These are phyloP conservation scores for Synanthedon myopaeformis DNA, from an alignment of 2,888 invertebrate genomes.

Conservation along the genomic window DNA sequence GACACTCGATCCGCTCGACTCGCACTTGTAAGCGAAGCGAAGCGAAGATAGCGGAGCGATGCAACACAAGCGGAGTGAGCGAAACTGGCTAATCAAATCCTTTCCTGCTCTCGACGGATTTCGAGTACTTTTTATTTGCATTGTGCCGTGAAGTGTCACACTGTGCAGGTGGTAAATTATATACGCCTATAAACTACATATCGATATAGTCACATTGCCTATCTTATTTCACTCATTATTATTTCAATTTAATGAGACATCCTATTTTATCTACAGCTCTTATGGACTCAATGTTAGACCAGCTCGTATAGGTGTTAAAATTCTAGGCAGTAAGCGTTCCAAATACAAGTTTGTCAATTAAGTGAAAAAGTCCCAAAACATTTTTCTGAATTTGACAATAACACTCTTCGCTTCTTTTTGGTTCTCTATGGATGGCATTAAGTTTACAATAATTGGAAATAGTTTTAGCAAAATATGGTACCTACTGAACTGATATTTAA, in stretches of 20 bases:
- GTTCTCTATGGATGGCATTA: too few relatives aligned
- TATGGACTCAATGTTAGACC: too few relatives aligned
- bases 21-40: constrained; percentile 61
- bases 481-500: too few relatives aligned
- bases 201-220: neutral
- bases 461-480: too few relatives aligned
- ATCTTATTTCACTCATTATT: neutral
- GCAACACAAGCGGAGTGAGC: constrained; percentile 48
- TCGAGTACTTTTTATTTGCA: constrained; percentile 62
- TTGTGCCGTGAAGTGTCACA: constrained; percentile 61
- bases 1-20: constrained; percentile 56
- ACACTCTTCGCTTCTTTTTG: too few relatives aligned
- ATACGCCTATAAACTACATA: neutral
- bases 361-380: too few relatives aligned
- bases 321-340: too few relatives aligned
- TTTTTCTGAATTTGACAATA: too few relatives aligned
- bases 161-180: constrained; percentile 13
- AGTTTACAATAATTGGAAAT: too few relatives aligned
- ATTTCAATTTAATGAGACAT: neutral
- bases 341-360: too few relatives aligned
- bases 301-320: too few relatives aligned
- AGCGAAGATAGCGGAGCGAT: constrained; percentile 59
- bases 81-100: constrained; percentile 70
- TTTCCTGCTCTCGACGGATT: constrained; percentile 55
- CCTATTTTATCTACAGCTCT: too few relatives aligned